Conservation (phyloP, 2,113 vertebrate species). For the Pyxicephalus adspersus region DNA sequence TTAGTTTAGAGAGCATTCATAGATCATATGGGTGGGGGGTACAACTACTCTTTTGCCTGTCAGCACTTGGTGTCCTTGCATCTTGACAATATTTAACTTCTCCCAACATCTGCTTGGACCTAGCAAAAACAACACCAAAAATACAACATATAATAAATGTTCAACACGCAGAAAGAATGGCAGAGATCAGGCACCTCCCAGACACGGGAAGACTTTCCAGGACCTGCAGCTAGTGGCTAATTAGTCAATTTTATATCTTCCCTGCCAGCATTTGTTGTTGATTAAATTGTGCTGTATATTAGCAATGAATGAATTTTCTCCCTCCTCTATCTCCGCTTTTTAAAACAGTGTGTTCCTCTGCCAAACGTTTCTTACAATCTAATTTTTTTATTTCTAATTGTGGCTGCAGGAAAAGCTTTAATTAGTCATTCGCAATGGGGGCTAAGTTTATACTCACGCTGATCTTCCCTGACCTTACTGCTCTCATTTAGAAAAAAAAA, state of each 20-base stretch:
- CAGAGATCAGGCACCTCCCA: conserved; percentile 27
- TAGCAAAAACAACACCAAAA: not conserved
- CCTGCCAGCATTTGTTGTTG: conserved; percentile 62
- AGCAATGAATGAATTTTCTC: conserved; percentile 60
- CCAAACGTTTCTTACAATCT: conserved; percentile 64
- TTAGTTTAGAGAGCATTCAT: not conserved
- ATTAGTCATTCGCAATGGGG: conserved; percentile 63
- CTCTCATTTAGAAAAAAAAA: not conserved
- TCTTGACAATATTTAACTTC: too few relatives aligned
- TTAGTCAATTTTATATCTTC: conserved; percentile 29
- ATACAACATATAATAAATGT: conserved; percentile 7
- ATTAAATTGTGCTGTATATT: conserved; percentile 52
- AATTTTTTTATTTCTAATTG: conserved; percentile 60
- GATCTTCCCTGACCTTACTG: conserved; percentile 6
- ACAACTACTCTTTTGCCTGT: too few relatives aligned
- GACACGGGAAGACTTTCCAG: conserved; percentile 39
- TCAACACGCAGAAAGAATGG: not conserved
- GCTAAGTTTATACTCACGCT: not conserved
- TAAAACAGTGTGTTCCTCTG: conserved; percentile 57
- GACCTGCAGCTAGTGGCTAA: conserved; percentile 58
- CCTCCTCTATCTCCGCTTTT: conserved; percentile 53
- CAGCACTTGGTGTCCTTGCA: too few relatives aligned
- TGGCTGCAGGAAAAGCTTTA: conserved; percentile 65
- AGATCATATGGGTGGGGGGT: not conserved
- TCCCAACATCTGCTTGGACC: not conserved